phyloP scores from a whole-genome alignment of 2,888 invertebrate species.

The Polymixis flavicincta region DNA sequence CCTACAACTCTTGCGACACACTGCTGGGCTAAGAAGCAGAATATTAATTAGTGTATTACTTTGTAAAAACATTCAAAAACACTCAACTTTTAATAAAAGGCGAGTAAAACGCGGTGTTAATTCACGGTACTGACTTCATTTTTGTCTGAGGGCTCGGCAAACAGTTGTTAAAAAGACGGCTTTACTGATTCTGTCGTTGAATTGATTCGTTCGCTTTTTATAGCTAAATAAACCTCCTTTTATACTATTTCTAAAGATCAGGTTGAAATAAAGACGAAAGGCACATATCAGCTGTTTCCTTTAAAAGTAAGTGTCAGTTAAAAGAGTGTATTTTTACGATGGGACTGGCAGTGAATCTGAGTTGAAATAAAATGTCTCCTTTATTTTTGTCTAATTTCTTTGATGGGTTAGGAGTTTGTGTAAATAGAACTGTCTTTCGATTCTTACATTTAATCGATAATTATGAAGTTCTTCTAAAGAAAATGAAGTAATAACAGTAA shows the following conservation, averaged over 20 bases:
- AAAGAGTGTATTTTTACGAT: constrained; percentile 13
- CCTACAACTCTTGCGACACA: too few species aligned
- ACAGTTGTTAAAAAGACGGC: constrained; percentile 36
- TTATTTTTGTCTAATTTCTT: background rate
- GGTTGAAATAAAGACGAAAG: constrained; percentile 1
- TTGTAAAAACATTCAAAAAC: background rate
- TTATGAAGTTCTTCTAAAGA: background rate
- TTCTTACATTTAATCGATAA: background rate
- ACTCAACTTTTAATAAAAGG: background rate
- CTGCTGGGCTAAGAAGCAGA: too few species aligned
- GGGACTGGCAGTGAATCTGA: background rate
- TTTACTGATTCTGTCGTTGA: constrained; percentile 22
- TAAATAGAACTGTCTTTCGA: background rate
- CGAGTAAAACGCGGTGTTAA: background rate
- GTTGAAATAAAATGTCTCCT: background rate
- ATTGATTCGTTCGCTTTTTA: constrained; percentile 6
- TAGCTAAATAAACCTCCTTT: constrained; percentile 17
- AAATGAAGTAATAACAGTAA: too few species aligned
- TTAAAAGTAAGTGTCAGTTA: constrained; percentile 20
- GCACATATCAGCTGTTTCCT: constrained; percentile 2
- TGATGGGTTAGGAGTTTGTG: background rate
- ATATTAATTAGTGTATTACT: background rate
- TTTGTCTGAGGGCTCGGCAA: constrained; percentile 25
- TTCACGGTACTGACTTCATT: background rate
- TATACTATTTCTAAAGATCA: constrained; percentile 1